Percentiles rank a stretch among this genome's conserved stretches.
Evolutionary conservation across 2,797 vertebrate species (phyloP).

Genomic region (Sitta carolinensis): DNA sequence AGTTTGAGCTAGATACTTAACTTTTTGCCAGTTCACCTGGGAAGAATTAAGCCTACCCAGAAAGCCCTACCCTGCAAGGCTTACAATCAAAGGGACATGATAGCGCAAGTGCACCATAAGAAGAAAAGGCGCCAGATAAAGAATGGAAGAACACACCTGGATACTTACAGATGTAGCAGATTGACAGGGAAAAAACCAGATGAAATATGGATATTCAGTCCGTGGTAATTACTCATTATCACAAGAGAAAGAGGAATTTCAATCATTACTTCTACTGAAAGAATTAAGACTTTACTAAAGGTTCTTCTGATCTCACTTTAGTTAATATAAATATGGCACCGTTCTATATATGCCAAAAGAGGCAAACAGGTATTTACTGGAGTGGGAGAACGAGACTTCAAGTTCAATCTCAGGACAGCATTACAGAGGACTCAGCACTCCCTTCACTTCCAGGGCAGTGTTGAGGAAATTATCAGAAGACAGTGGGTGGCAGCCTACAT

Average conservation of each 20-base stretch:
- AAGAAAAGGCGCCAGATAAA: background rate
- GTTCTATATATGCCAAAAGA: background rate
- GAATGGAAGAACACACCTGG: background rate
- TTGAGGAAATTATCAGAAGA: background rate
- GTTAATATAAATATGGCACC: background rate
- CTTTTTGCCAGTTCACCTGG: background rate
- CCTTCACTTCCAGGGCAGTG: background rate
- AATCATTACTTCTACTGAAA: background rate
- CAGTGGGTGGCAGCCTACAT: background rate
- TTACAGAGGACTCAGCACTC: background rate
- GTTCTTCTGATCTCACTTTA: background rate
- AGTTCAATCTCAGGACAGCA: background rate
- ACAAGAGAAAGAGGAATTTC: background rate
- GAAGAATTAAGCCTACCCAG: background rate
- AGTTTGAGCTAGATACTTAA: background rate
- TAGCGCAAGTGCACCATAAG: background rate
- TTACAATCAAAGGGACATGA: background rate
- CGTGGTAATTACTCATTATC: background rate
- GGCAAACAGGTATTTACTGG: background rate
- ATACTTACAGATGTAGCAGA: background rate
- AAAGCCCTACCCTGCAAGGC: background rate
- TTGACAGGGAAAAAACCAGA: background rate
- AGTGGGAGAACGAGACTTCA: background rate
- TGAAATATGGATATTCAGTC: background rate
- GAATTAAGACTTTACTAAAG: background rate